Percentiles rank a stretch among this genome's conserved stretches.
Conservation (phyloP, 2,113 vertebrate genomes). For the Poicephalus gulielmi region DNA sequence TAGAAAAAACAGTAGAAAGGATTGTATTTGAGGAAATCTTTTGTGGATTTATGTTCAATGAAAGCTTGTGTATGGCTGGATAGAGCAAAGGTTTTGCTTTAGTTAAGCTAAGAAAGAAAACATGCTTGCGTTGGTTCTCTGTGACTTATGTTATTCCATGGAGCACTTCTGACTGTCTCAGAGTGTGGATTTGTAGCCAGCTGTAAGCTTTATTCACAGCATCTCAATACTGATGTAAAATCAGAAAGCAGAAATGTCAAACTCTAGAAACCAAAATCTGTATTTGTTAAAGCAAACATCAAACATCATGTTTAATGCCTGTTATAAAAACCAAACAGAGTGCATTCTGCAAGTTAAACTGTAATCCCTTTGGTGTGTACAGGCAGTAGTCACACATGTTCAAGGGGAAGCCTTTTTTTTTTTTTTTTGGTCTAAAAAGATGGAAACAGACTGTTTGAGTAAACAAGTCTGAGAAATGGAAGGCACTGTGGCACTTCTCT, state of each 20-base stretch:
- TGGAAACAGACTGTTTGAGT: background rate
- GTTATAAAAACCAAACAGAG: background rate
- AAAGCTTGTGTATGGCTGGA: background rate
- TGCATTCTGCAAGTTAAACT: background rate
- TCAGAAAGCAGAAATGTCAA: background rate
- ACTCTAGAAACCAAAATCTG: background rate
- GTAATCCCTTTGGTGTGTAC: background rate
- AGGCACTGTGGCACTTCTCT: background rate
- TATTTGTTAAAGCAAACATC: conserved; percentile 3
- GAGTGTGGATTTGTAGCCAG: background rate
- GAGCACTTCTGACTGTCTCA: background rate
- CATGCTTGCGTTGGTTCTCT: background rate
- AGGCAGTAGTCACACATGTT: background rate
- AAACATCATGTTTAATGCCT: background rate
- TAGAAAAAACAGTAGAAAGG: background rate
- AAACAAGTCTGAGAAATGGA: background rate
- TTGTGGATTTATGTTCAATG: background rate
- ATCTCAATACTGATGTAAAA: background rate
- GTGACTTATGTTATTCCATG: background rate
- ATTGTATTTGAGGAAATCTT: background rate
- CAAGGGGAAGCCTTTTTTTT: background rate
- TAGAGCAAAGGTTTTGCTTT: conserved; percentile 4
- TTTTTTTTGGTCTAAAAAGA: background rate
- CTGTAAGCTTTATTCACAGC: background rate
- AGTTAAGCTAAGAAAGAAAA: background rate